A percentile compares a stretch with the other conserved stretches of the same genome.
Conservation (phyloP, 1,140 invertebrate genomes). For the Leptinotarsa texana region DNA sequence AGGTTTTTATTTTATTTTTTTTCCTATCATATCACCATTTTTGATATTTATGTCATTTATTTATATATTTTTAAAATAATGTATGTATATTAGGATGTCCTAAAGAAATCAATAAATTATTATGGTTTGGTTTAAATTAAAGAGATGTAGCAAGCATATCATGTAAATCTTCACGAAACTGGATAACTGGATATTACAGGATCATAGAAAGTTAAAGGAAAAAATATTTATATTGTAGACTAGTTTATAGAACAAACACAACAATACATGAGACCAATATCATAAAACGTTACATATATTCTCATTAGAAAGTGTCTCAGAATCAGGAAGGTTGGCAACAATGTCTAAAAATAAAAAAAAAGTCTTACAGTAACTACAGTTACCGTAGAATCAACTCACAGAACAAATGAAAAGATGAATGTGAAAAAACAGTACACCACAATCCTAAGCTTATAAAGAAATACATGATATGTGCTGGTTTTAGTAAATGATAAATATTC, state of each 20-base stretch:
- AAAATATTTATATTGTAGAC: neutral
- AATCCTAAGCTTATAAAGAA: neutral
- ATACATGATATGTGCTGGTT: neutral
- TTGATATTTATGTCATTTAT: too few species aligned
- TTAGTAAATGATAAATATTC: too few species aligned
- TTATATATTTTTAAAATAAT: too few species aligned
- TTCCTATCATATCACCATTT: too few species aligned
- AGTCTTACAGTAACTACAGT: neutral
- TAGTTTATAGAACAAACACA: neutral
- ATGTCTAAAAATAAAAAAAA: slow-evolving; percentile 11
- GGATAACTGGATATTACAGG: neutral
- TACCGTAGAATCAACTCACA: neutral
- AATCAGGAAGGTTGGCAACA: neutral
- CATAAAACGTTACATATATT: neutral
- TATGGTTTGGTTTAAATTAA: too few species aligned
- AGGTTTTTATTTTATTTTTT: too few species aligned
- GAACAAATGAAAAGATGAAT: neutral
- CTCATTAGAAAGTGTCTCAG: slow-evolving; percentile 8
- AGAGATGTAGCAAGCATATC: too few species aligned
- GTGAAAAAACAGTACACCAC: neutral
- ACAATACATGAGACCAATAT: neutral
- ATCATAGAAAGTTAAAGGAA: slow-evolving; percentile 6
- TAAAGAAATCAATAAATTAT: too few species aligned
- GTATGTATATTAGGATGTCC: too few species aligned
- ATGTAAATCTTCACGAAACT: too few species aligned